A percentile compares a stretch with the other conserved stretches of the same genome.
Evolutionary conservation across 2,113 vertebrate species (phyloP).

Genomic region (Equus quagga): DNA sequence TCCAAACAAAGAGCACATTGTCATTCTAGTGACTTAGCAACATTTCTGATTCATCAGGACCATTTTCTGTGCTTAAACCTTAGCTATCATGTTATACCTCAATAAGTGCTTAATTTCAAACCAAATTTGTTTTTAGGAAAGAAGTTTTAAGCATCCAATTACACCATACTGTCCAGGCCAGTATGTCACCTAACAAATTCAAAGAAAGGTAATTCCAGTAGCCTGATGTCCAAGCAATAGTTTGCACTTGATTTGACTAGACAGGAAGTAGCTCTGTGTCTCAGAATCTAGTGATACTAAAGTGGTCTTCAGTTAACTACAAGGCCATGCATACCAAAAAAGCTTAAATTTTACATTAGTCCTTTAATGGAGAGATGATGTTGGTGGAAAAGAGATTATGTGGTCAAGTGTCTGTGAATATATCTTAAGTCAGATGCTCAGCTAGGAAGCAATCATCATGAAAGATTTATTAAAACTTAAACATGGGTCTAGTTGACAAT

Average conservation of each 20-base stretch:
- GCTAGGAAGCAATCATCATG: background rate
- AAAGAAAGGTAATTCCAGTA: background rate
- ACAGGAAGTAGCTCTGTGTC: background rate
- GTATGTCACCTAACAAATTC: background rate
- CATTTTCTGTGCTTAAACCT: background rate
- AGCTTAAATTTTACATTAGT: background rate
- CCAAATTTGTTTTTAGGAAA: background rate
- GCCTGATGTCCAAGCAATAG: background rate
- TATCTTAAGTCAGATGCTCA: background rate
- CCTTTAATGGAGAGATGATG: background rate
- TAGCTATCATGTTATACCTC: background rate
- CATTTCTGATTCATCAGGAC: background rate
- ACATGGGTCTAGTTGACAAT: background rate
- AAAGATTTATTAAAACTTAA: background rate
- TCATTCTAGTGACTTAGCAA: background rate
- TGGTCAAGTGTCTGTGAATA: background rate
- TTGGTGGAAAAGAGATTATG: background rate
- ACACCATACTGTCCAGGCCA: background rate
- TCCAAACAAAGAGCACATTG: background rate
- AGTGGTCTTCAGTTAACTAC: background rate
- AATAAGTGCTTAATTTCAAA: background rate
- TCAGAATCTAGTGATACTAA: background rate
- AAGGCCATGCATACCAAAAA: background rate
- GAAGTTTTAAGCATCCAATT: background rate
- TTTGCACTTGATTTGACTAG: constrained; percentile 11